Conservation (phyloP, 2,888 invertebrate genomes). For the Mycalesis mineus region DNA sequence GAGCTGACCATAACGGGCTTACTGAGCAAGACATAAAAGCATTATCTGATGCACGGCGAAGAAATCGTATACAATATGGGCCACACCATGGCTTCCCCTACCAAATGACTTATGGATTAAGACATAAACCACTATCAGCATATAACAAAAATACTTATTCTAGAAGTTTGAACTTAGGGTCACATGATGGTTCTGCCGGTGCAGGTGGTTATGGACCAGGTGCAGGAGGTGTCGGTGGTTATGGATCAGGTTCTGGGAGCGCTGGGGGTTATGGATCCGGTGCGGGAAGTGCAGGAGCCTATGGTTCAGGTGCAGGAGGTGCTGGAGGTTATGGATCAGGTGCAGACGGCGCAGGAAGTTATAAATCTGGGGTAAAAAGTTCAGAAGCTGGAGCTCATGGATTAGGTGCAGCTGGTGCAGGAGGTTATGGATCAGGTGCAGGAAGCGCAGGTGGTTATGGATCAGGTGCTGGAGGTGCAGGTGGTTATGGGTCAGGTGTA, state of each 20-base stretch:
- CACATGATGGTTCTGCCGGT: too few relatives aligned
- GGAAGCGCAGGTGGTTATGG: background rate
- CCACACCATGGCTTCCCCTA: background rate
- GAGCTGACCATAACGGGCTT: constrained; percentile 1
- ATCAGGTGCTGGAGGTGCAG: background rate
- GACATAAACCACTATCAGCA: background rate
- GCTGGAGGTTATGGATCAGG: background rate
- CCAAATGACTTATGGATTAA: too few relatives aligned
- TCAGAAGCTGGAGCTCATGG: background rate
- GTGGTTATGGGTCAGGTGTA: background rate
- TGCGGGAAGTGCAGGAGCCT: background rate
- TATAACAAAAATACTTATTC: background rate
- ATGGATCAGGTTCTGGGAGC: background rate
- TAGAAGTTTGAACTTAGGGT: constrained; percentile 6
- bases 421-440: background rate
- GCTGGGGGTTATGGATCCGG: background rate
- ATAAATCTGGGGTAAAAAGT: background rate
- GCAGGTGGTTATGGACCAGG: background rate
- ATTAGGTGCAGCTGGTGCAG: background rate
- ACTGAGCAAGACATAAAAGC: constrained; percentile 6
- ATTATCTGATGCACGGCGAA: constrained; percentile 5
- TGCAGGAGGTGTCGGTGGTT: background rate
- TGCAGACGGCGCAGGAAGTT: background rate
- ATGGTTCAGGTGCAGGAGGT: background rate
- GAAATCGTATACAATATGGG: background rate